Evolutionary conservation across 2,888 invertebrate genomes (phyloP), one percentile per base, ranked within the genome.

Genomic region (Zelleria hepariella): DNA sequence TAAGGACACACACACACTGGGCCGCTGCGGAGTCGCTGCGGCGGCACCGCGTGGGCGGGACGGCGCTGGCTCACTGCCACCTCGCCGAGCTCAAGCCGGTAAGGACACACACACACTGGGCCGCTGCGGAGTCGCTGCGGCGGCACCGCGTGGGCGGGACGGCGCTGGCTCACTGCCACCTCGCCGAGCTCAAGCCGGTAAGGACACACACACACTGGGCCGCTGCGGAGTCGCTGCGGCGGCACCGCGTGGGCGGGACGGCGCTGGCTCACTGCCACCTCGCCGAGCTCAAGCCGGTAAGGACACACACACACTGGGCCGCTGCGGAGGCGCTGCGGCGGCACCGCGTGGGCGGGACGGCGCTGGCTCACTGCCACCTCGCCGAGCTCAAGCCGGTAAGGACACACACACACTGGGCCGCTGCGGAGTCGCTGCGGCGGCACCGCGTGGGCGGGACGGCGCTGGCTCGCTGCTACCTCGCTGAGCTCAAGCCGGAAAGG

Each of bases 391-490:
- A 55, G 55, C 18, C 27, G 15, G 55, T 55, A 20, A 47, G 57
- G 26, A 27, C n/a, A n/a, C n/a, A n/a, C n/a, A n/a, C n/a, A n/a
- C n/a, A n/a, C n/a, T n/a, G n/a, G 61, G 73, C 90, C 59, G 91
- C 91, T 4, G 64, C 68, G 25, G 66, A 63, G 58, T 89, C 93
- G 27, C 90, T 98, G 56, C 91, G 86, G 65, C 92, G 92, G 1
- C 94, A 96, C 78, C 96, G 97, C 75, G 94, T 98, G 60, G 95
- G 92, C 78, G 98, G 98, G 0, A 91, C 94, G 67, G 98, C 98
- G 64, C 90, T 98, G n/a, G 84, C 95, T 60, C 94, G 94, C 70
- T 98, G 98, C 87, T 94, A 96, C 73, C 87, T 98, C 61, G 91
- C 91, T 60, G 98, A 98, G 74, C 90, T 98, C 4, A 15, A 55